Base-by-base conservation (phyloP, 2,797 vertebrate genomes). In the Dromococcyx pavoninus region DNA sequence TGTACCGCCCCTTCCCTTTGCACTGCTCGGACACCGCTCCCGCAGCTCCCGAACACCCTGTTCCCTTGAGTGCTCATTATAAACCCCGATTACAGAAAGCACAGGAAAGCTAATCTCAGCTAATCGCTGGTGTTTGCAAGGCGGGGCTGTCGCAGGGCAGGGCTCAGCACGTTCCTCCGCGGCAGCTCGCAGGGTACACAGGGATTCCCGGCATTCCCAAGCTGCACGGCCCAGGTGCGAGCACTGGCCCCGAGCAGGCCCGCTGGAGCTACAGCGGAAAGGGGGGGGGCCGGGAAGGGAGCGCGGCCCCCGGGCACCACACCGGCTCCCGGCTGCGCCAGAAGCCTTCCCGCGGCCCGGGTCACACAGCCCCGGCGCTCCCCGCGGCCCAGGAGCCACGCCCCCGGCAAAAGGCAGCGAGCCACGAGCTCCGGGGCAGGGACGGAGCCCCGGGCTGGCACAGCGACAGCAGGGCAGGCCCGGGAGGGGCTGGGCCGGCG, bases 91-190 rank as follows among this genome's bases (percentile, higher is more conserved):
- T 80, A 88, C 69, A 46, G 79, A 19, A 43, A 44, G 86, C 78
- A 51, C n/a, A 48, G 46, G 17, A 69, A 22, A 54, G 2, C 79
- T 94, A 95, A 96, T 89, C 89, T 43, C 85, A 25, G 88, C 65
- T 95, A 88, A 92, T 81, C 88, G 11, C 13, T 58, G 53, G 30
- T 13, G 69, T 18, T 70, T 32, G 27, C 88, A 77, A 88, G 91
- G 88, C 43, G 43, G 82, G 89, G 92, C 11, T 89, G 81, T 33
- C 44, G 79, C 82, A 80, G 86, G 72, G 75, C 18, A 80, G 82
- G 79, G 73, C 82, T 92, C 91, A 58, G 79, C 82, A 78, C 91
- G 54, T 94, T 93, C 86, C 77, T 92, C 86, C 88, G 39, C 58
- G 86, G 58, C 81, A 79, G 81, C 53, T 76, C 21, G 56, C 44